Conservation (phyloP, 2,113 vertebrate genomes). For the Verasper variegatus region DNA sequence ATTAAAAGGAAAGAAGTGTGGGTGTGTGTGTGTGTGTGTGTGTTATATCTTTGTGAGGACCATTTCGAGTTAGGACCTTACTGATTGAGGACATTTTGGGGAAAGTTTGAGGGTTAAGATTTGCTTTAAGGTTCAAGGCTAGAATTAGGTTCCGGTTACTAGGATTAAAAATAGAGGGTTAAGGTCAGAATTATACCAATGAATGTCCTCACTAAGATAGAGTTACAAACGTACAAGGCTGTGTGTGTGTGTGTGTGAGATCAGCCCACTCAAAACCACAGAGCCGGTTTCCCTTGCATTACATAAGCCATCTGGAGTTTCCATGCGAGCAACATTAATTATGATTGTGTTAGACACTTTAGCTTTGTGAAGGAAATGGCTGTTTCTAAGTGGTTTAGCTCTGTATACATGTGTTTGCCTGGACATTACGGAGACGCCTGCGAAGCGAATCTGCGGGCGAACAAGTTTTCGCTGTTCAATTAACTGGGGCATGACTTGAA, state of each 20-base stretch:
- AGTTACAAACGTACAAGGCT: neutral
- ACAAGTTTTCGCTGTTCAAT: constrained; percentile 17
- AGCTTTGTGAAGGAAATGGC: constrained; percentile 47
- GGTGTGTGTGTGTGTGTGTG: neutral
- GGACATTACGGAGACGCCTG: constrained; percentile 30
- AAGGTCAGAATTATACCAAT: too few relatives aligned
- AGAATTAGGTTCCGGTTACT: too few relatives aligned
- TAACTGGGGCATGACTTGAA: constrained; percentile 9
- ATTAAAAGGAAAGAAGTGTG: constrained; percentile 18
- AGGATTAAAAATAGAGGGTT: too few relatives aligned
- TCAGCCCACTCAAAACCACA: constrained; percentile 60
- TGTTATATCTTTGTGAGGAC: constrained; percentile 34
- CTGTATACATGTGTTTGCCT: constrained; percentile 16
- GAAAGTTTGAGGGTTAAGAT: neutral
- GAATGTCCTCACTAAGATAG: too few relatives aligned
- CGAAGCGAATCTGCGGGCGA: constrained; percentile 30
- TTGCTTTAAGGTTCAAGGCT: too few relatives aligned
- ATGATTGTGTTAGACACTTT: constrained; percentile 59
- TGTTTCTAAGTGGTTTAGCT: constrained; percentile 42
- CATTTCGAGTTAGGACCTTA: too few relatives aligned
- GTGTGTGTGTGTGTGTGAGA: constrained; percentile 43
- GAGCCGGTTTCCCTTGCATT: constrained; percentile 57
- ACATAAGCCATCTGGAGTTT: constrained; percentile 76
- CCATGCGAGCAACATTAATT: constrained; percentile 49
- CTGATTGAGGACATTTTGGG: neutral